phyloP scores from a whole-genome alignment of 2,797 vertebrate species.

The Telmatherina bonti region DNA sequence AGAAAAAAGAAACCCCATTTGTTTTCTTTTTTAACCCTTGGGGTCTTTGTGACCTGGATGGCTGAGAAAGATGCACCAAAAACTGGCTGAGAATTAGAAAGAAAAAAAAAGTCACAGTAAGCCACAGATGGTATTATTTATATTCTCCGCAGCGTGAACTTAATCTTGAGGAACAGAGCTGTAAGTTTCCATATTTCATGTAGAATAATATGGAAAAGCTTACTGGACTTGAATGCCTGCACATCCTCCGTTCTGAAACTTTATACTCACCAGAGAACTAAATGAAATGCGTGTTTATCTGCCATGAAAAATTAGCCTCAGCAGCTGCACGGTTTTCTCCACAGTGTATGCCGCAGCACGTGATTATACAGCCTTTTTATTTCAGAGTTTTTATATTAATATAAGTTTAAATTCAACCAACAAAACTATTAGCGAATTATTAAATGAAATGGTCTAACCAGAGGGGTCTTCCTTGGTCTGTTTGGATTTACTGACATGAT shows the following conservation, averaged over 20 bases:
- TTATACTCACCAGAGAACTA: neutral
- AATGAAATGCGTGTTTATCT: neutral
- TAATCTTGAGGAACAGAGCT: neutral
- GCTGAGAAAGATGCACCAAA: neutral
- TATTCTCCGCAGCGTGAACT: neutral
- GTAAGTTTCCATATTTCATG: neutral
- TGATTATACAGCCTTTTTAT: neutral
- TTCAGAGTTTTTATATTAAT: conserved; percentile 2
- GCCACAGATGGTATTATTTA: neutral
- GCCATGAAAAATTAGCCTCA: neutral
- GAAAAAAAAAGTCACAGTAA: neutral
- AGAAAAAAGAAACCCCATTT: neutral
- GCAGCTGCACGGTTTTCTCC: neutral
- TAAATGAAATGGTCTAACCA: neutral
- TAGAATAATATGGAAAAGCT: neutral
- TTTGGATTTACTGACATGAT: conserved; percentile 63
- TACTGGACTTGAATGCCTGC: neutral
- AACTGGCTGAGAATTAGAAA: neutral
- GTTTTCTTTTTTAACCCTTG: neutral
- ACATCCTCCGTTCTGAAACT: neutral
- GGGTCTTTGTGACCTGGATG: neutral
- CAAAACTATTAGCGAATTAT: neutral
- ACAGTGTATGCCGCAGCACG: neutral
- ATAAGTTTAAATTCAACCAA: neutral
- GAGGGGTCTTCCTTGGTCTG: conserved; percentile 32